These are phyloP conservation scores for Ichneumoninae sp. DNA, from an alignment of 2,888 invertebrate genomes.

Conservation along the genomic window DNA sequence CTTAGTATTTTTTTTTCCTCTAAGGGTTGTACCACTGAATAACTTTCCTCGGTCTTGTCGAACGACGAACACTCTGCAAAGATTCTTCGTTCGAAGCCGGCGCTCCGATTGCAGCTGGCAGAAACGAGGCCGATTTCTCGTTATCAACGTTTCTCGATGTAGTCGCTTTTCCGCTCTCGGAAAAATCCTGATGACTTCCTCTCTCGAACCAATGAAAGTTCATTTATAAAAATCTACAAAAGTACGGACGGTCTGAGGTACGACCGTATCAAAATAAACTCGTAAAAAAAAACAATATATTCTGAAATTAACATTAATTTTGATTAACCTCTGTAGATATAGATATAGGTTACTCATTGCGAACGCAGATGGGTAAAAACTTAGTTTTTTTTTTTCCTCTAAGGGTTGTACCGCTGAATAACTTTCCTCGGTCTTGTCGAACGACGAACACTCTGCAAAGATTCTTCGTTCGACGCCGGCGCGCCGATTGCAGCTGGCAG, in stretches of 20 bases:
- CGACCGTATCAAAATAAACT: conserved; percentile 4
- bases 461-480: neutral
- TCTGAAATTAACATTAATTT: neutral
- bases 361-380: neutral
- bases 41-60: neutral
- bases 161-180: too few relatives aligned
- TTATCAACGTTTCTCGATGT: too few relatives aligned
- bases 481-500: neutral
- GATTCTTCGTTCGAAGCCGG: neutral
- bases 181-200: too few relatives aligned
- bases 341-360: too few relatives aligned
- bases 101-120: neutral
- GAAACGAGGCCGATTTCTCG: neutral
- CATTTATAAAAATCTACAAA: conserved; percentile 19
- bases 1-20: neutral
- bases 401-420: neutral
- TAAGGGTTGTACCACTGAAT: neutral
- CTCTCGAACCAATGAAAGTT: too few relatives aligned
- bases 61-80: neutral
- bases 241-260: neutral
- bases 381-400: neutral
- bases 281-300: neutral
- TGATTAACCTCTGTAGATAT: neutral
- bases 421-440: neutral
- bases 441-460: neutral